A percentile compares a stretch with the other conserved stretches of the same genome.
phyloP scores from a whole-genome alignment of 2,113 vertebrate species.

The Nestor notabilis region DNA sequence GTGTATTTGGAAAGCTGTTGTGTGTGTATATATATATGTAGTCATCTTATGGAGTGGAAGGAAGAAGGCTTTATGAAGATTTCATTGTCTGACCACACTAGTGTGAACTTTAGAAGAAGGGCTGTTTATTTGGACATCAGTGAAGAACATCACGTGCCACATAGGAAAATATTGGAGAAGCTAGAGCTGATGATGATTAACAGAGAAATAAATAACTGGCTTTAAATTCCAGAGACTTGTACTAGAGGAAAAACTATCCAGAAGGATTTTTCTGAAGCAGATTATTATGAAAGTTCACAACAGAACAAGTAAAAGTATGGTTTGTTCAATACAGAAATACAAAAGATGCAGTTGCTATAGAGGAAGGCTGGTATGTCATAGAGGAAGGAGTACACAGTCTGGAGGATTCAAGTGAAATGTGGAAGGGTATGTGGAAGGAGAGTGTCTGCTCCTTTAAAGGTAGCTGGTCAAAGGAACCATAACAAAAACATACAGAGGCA shows the following conservation, averaged over 20 bases:
- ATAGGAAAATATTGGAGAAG: background rate
- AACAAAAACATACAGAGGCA: background rate
- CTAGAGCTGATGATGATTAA: background rate
- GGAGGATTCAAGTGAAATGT: background rate
- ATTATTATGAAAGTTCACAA: background rate
- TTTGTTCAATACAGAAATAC: background rate
- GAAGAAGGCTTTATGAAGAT: background rate
- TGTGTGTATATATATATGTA: background rate
- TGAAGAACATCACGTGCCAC: background rate
- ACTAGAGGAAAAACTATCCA: background rate
- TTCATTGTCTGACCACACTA: background rate
- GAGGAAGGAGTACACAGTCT: background rate
- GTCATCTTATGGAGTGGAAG: background rate
- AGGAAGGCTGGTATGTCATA: background rate
- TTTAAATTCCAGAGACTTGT: background rate
- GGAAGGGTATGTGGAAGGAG: background rate
- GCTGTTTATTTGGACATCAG: background rate
- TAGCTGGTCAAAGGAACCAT: background rate
- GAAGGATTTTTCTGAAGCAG: background rate
- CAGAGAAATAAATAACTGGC: background rate
- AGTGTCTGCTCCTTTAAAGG: background rate
- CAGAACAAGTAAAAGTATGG: background rate
- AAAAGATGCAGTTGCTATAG: background rate
- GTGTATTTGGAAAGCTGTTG: background rate
- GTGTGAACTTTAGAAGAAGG: background rate